Evolutionary conservation across 2,888 invertebrate species (phyloP).

Genomic region (Cosmorhoe ocellata): DNA sequence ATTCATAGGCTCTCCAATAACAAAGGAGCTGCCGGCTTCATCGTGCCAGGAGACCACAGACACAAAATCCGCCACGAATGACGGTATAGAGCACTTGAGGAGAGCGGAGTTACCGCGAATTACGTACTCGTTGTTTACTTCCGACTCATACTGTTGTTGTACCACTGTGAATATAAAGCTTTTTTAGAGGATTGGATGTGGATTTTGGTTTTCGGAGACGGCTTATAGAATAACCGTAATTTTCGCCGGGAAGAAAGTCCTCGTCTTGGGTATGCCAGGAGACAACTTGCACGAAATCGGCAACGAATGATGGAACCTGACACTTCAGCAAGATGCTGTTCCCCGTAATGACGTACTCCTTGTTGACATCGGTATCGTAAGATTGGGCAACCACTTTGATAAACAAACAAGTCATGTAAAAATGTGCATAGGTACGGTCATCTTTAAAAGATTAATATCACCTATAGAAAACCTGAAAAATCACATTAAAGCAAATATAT

Average conservation of each 20-base stretch:
- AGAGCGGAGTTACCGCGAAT: conserved; percentile 95
- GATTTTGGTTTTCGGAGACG: conserved; percentile 26
- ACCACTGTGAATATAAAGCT: conserved; percentile 84
- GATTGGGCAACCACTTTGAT: conserved; percentile 88
- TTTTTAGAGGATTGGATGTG: conserved; percentile 28
- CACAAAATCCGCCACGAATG: conserved; percentile 96
- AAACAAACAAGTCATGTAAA: conserved; percentile 30
- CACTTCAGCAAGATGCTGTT: conserved; percentile 92
- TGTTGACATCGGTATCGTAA: conserved; percentile 92
- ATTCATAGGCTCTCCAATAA: conserved; percentile 58
- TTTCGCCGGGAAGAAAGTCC: conserved; percentile 85
- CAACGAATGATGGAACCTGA: conserved; percentile 92
- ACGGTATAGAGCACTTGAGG: conserved; percentile 94
- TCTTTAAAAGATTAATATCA: too few species aligned
- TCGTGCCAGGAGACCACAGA: conserved; percentile 93
- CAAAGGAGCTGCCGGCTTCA: conserved; percentile 84
- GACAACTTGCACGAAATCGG: conserved; percentile 91
- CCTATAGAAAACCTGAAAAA: conserved; percentile 12
- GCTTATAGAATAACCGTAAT: conserved; percentile 78
- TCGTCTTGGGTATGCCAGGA: conserved; percentile 91
- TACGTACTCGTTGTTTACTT: conserved; percentile 95
- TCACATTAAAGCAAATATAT: too few species aligned
- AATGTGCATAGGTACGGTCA: too few species aligned
- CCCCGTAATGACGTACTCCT: conserved; percentile 91
- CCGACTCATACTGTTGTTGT: conserved; percentile 94